A percentile compares a stretch with the other conserved stretches of the same genome.
These are phyloP conservation scores for Drosophila anceps DNA, from an alignment of 2,888 invertebrate genomes.

Conservation along the genomic window DNA sequence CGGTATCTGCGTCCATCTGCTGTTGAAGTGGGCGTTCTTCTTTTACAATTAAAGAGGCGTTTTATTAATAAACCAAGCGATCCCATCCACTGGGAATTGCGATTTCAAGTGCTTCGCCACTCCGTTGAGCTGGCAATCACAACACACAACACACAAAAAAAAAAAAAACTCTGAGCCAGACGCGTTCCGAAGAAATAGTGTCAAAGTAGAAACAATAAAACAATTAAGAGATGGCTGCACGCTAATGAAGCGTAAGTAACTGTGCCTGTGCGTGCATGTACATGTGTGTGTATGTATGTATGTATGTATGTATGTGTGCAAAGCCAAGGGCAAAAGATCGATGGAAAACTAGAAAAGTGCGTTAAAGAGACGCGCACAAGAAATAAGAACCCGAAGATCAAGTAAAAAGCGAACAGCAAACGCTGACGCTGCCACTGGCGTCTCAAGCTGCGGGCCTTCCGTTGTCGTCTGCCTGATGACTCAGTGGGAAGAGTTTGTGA, in stretches of 20 bases:
- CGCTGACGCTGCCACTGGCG: slow-evolving; percentile 28
- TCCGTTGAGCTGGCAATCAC: slow-evolving; percentile 20
- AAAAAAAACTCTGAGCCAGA: slow-evolving; percentile 22
- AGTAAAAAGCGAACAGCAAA: slow-evolving; percentile 44
- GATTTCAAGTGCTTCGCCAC: slow-evolving; percentile 32
- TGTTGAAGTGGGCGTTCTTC: slow-evolving; percentile 66
- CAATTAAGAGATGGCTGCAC: slow-evolving; percentile 56
- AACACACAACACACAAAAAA: background rate
- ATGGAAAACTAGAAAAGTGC: slow-evolving; percentile 50
- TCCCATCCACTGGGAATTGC: slow-evolving; percentile 37
- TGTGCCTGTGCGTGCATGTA: slow-evolving; percentile 2
- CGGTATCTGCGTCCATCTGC: slow-evolving; percentile 32
- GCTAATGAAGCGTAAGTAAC: slow-evolving; percentile 61
- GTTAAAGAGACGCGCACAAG: slow-evolving; percentile 19
- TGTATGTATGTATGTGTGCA: slow-evolving; percentile 4
- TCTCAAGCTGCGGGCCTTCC: slow-evolving; percentile 50
- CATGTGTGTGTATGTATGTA: slow-evolving; percentile 7
- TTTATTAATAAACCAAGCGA: slow-evolving; percentile 55
- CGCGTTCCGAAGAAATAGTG: slow-evolving; percentile 50
- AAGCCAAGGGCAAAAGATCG: slow-evolving; percentile 57
- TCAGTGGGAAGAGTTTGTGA: slow-evolving; percentile 44
- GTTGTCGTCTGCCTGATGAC: slow-evolving; percentile 64
- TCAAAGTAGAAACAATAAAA: slow-evolving; percentile 61
- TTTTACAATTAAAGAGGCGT: slow-evolving; percentile 68
- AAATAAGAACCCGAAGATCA: slow-evolving; percentile 28